These are phyloP conservation scores for Cerceris rybyensis DNA, from an alignment of 2,888 invertebrate genomes.

Conservation along the genomic window DNA sequence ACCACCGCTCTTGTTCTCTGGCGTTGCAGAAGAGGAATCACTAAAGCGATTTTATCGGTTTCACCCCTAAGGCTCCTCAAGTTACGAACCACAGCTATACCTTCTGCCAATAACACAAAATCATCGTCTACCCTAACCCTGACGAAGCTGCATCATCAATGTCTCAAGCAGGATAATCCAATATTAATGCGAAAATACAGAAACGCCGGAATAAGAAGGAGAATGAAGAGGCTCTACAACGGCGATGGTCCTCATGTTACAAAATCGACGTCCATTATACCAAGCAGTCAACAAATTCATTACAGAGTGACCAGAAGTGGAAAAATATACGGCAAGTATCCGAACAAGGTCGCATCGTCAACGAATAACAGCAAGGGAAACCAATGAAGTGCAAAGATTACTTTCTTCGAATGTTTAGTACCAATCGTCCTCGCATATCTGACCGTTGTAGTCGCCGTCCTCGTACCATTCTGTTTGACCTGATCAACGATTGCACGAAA, in stretches of 20 bases:
- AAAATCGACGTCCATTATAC: constrained; percentile 53
- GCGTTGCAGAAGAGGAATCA: constrained; percentile 74
- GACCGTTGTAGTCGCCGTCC: constrained; percentile 19
- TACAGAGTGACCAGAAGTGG: constrained; percentile 79
- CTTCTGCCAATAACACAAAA: constrained; percentile 24
- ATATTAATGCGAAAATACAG: constrained; percentile 64
- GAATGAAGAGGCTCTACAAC: constrained; percentile 72
- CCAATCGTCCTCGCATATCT: constrained; percentile 16
- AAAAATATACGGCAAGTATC: constrained; percentile 77
- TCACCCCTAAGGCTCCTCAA: constrained; percentile 71
- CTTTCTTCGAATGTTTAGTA: constrained; percentile 15
- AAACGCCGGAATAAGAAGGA: constrained; percentile 65
- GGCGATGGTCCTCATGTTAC: constrained; percentile 74
- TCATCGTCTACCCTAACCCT: constrained; percentile 40
- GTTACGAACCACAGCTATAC: constrained; percentile 9
- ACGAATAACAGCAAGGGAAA: constrained; percentile 20
- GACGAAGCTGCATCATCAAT: constrained; percentile 29
- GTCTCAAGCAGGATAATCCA: constrained; percentile 38
- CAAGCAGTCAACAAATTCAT: constrained; percentile 68
- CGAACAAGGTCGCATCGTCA: constrained; percentile 62
- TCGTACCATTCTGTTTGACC: constrained; percentile 7
- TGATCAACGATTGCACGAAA: not conserved
- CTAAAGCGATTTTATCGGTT: constrained; percentile 68
- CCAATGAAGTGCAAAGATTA: constrained; percentile 26
- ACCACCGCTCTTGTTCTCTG: constrained; percentile 75